Evolutionary conservation across 2,888 invertebrate genomes (phyloP), one percentile per base, ranked within the genome.

Genomic region (Drosophila cognata): DNA sequence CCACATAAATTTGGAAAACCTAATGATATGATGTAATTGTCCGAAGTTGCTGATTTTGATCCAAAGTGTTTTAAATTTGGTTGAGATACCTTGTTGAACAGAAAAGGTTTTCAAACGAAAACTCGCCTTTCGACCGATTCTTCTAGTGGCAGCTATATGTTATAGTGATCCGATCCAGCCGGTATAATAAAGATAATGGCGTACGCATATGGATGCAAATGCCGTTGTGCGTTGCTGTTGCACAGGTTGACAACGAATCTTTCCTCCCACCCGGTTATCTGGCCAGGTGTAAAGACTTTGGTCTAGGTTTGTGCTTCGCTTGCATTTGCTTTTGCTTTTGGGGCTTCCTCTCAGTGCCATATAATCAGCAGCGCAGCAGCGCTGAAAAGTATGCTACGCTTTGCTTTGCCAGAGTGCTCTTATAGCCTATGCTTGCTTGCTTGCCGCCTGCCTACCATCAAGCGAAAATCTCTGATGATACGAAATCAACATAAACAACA

Each of bases 401-500:
- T 61, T 38, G 56, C 56, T 28, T 80, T 67, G 31, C 57, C 55
- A 70, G 58, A 64, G 64, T 33, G 29, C 51, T 59, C 62, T 66
- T 48, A 52, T 46, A 16, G 74, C 74, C 61, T 70, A 50, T 43
- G 52, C 65, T 77, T 48, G 58, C 56, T 25, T 35, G 51, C 29
- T 31, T 8, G 43, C 46, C 63, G 56, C 62, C 60, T 55, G 55
- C 31, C 50, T 46, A 61, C 74, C 89, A 73, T 73, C 89, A 74
- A 82, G 82, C 81, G 80, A 62, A 85, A 89, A 89, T 85, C 85
- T 85, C 85, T 89, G 88, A 88, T 86, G 89, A 89, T 89, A 89
- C 85, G 82, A 89, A 89, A 85, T 86, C 89, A 85, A 81, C 85
- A 85, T 84, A 85, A 89, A 78, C 85, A 89, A 77, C 88, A 86